phyloP scores from a whole-genome alignment of 2,888 invertebrate genomes.

The Pristionchus entomophagus region DNA sequence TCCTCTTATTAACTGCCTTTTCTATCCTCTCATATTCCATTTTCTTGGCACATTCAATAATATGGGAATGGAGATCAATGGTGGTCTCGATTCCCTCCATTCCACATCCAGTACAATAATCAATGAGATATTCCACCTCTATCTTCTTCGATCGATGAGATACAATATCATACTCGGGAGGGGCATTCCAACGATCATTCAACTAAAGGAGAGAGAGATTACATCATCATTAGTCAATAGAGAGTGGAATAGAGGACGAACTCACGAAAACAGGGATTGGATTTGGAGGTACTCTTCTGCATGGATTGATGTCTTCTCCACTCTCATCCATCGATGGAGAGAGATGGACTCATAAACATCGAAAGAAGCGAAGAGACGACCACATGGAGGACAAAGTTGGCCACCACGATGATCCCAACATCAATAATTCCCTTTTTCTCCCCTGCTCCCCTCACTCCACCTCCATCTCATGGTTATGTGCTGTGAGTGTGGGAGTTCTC shows the following conservation, averaged over 20 bases:
- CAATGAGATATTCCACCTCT: too few species aligned
- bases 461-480: constrained; percentile 41
- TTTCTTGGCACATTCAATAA: constrained; percentile 37
- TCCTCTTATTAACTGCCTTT: background rate
- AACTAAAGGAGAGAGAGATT: constrained; percentile 5
- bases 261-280: constrained; percentile 44
- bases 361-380: constrained; percentile 36
- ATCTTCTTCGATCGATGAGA: background rate
- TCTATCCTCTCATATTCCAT: constrained; percentile 6
- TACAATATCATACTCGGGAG: background rate
- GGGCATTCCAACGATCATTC: constrained; percentile 23
- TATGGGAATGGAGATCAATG: constrained; percentile 6
- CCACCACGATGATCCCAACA: constrained; percentile 31
- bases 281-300: constrained; percentile 11
- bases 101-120: constrained; percentile 37
- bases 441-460: background rate
- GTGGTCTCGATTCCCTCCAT: constrained; percentile 12
- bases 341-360: constrained; percentile 44
- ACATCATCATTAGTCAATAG: too few species aligned
- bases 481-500: constrained; percentile 34
- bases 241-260: background rate
- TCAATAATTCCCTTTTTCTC: background rate
- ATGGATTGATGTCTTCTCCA: background rate
- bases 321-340: background rate
- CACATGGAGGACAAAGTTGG: constrained; percentile 33